These are phyloP conservation scores for Melanotaenia pygmaea DNA, from an alignment of 2,797 vertebrate species.

Conservation along the genomic window DNA sequence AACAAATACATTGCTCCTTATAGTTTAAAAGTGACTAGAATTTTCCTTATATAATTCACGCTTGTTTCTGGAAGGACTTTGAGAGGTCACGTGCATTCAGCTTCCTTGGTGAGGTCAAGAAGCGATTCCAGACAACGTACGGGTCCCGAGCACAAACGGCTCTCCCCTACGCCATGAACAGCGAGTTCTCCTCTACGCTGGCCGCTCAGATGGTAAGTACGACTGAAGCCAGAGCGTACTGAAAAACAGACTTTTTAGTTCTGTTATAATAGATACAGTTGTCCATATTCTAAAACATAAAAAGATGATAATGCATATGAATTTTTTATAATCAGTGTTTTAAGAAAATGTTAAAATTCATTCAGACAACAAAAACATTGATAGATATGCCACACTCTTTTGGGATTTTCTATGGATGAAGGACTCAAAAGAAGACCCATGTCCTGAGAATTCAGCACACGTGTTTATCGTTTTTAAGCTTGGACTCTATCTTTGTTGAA, in stretches of 20 bases:
- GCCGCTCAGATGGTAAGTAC: constrained; percentile 95
- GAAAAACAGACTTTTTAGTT: too few relatives aligned
- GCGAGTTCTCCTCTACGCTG: constrained; percentile 96
- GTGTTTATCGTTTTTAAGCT: too few relatives aligned
- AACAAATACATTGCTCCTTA: too few relatives aligned
- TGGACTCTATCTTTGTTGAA: not conserved
- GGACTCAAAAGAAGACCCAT: too few relatives aligned
- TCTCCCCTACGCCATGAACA: constrained; percentile 99
- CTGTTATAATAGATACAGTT: too few relatives aligned
- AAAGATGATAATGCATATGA: too few relatives aligned
- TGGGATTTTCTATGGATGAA: not conserved
- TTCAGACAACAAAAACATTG: not conserved
- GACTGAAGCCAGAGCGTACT: not conserved
- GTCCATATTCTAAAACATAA: too few relatives aligned
- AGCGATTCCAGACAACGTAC: constrained; percentile 97
- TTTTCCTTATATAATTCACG: not conserved
- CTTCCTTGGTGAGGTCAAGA: constrained; percentile 96
- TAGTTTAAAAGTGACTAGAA: too few relatives aligned
- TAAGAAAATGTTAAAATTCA: too few relatives aligned
- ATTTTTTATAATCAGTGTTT: too few relatives aligned
- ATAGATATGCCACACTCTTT: not conserved
- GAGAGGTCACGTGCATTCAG: constrained; percentile 95
- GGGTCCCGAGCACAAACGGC: constrained; percentile 97
- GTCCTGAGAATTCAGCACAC: too few relatives aligned
- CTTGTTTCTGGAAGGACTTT: constrained; percentile 86